phyloP scores from a whole-genome alignment of 1,140 invertebrate species.

The Proales similis region DNA sequence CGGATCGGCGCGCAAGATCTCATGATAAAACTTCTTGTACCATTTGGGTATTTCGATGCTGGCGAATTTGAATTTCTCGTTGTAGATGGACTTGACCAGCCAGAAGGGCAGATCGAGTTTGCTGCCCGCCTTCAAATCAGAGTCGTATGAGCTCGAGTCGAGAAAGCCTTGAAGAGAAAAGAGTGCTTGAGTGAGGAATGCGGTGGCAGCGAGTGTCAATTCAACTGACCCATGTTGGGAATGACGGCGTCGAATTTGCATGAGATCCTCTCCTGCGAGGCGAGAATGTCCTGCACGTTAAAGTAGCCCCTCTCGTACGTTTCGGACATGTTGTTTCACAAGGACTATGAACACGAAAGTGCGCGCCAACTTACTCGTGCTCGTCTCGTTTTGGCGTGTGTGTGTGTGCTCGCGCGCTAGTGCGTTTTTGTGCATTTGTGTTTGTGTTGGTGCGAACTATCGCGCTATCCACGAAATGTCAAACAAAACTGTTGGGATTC shows the following conservation, averaged over 20 bases:
- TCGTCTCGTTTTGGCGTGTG: no score
- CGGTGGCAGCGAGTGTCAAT: no score
- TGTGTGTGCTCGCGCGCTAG: no score
- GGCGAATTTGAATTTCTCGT: constrained; percentile 37
- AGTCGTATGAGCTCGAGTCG: constrained; percentile 34
- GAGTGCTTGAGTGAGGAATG: no score
- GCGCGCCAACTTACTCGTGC: no score
- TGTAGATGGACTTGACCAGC: constrained; percentile 32
- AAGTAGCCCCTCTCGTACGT: constrained; percentile 35
- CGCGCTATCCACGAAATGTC: no score
- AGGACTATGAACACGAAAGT: no score
- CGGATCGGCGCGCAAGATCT: constrained; percentile 33
- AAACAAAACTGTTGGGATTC: no score
- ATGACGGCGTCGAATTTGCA: constrained; percentile 36
- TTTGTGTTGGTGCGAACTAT: no score
- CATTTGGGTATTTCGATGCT: constrained; percentile 37
- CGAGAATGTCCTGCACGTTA: constrained; percentile 28
- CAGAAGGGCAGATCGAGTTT: constrained; percentile 34
- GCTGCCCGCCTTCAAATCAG: constrained; percentile 19
- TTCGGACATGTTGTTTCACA: no score
- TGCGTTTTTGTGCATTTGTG: no score
- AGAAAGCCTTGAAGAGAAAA: no score
- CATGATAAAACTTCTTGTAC: constrained; percentile 38
- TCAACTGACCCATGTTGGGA: constrained; percentile 37
- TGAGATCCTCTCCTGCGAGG: constrained; percentile 30